Evolutionary conservation across 2,797 vertebrate genomes (phyloP).

Genomic region (Syngnathus acus): DNA sequence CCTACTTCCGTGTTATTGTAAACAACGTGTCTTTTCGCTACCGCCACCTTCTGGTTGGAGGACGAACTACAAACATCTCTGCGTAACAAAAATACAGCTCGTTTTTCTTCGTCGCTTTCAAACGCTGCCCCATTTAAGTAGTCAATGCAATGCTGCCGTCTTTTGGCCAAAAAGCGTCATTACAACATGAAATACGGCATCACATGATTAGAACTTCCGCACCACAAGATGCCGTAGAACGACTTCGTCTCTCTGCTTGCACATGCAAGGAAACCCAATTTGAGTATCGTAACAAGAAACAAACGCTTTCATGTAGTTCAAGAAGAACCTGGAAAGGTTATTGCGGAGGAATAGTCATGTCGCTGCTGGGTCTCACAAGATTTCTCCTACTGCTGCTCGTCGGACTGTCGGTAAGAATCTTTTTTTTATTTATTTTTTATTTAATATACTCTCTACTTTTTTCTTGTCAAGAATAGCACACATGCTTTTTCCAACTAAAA

Average conservation of each 20-base stretch:
- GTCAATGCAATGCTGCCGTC: conserved; percentile 15
- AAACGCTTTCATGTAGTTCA: neutral
- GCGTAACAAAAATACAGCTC: neutral
- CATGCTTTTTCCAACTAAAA: neutral
- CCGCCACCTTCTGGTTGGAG: too few species aligned
- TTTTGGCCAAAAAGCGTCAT: neutral
- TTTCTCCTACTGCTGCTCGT: conserved; percentile 21
- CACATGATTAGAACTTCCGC: conserved; percentile 57
- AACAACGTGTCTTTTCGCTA: neutral
- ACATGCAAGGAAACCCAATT: neutral
- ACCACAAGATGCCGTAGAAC: conserved; percentile 14
- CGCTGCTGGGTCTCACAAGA: conserved; percentile 9
- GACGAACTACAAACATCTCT: too few species aligned
- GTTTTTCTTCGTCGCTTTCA: neutral
- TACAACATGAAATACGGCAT: neutral
- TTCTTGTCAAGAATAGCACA: neutral
- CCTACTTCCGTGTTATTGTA: conserved; percentile 6
- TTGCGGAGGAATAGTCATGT: conserved; percentile 26
- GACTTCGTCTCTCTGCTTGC: neutral
- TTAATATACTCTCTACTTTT: neutral
- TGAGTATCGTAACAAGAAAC: neutral
- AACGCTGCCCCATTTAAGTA: neutral
- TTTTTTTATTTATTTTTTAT: conserved; percentile 23
- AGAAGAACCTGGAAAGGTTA: neutral
- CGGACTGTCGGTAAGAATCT: conserved; percentile 18